Percentiles rank a stretch among this genome's conserved stretches.
These are phyloP conservation scores for Rhea pennata DNA, from an alignment of 2,113 vertebrate species.

Conservation along the genomic window DNA sequence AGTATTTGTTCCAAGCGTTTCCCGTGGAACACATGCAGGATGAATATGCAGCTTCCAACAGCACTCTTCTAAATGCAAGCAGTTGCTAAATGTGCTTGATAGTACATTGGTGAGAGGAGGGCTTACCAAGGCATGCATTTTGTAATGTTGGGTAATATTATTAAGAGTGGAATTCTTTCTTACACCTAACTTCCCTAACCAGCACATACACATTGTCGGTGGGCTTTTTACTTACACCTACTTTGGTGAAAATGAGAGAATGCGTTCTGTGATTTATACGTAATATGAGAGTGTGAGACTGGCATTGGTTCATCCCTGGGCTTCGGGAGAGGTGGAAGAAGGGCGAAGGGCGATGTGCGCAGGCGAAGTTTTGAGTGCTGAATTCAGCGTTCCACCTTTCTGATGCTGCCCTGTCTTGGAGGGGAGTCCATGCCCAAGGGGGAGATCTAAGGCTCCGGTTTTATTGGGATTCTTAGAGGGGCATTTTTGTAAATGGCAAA, in stretches of 20 bases:
- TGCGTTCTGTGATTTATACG: background rate
- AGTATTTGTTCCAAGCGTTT: background rate
- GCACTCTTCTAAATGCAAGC: background rate
- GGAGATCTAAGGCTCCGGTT: fast-evolving
- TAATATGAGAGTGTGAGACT: background rate
- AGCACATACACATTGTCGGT: background rate
- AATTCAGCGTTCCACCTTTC: background rate
- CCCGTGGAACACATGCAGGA: fast-evolving
- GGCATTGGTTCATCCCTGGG: background rate
- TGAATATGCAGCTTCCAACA: background rate
- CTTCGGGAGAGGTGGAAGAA: background rate
- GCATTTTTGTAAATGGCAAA: background rate
- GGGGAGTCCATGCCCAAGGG: background rate
- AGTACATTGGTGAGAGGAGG: background rate
- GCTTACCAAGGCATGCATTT: background rate
- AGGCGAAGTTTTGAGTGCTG: background rate
- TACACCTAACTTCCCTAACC: background rate
- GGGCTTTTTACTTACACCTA: background rate
- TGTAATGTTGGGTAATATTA: fast-evolving
- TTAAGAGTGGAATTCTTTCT: background rate
- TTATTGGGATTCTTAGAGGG: background rate
- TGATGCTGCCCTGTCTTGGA: background rate
- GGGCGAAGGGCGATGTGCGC: background rate
- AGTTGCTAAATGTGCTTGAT: fast-evolving
- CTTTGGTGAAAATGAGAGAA: background rate